Evolutionary conservation across 2,113 vertebrate genomes (phyloP).

Genomic region (Mola mola): DNA sequence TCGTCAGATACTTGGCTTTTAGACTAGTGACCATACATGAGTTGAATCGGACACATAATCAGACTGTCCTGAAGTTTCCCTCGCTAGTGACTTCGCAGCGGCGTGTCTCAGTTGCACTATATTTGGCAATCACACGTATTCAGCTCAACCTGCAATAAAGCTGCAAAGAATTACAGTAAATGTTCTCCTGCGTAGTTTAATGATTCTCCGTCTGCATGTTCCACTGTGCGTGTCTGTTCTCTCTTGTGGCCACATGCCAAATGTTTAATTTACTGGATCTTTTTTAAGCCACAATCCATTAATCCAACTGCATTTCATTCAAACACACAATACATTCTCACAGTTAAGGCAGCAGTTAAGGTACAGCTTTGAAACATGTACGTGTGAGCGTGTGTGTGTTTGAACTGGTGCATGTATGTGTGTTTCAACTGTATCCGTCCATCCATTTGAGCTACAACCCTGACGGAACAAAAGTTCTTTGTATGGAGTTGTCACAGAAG

Average conservation of each 20-base stretch:
- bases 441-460: conserved; percentile 41
- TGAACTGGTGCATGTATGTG: conserved; percentile 1
- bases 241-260: conserved; percentile 12
- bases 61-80: not conserved
- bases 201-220: not conserved
- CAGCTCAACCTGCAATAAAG: conserved; percentile 16
- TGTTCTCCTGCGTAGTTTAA: conserved; percentile 15
- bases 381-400: not conserved
- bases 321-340: conserved; percentile 12
- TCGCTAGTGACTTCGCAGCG: not conserved
- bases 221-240: not conserved
- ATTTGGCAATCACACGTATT: conserved; percentile 14
- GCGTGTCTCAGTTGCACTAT: not conserved
- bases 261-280: conserved; percentile 19
- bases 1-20: no score
- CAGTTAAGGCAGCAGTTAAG: not conserved
- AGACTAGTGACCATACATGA: not conserved
- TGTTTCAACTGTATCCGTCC: conserved; percentile 38
- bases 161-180: conserved; percentile 25
- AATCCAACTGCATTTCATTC: conserved; percentile 35
- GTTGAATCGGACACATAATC: not conserved
- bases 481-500: conserved; percentile 50
- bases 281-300: conserved; percentile 34
- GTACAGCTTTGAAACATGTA: conserved; percentile 24
- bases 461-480: conserved; percentile 55